Percentiles rank a stretch among this genome's conserved stretches.
phyloP scores from a whole-genome alignment of 1,140 invertebrate species.

The Drosophila orena region DNA sequence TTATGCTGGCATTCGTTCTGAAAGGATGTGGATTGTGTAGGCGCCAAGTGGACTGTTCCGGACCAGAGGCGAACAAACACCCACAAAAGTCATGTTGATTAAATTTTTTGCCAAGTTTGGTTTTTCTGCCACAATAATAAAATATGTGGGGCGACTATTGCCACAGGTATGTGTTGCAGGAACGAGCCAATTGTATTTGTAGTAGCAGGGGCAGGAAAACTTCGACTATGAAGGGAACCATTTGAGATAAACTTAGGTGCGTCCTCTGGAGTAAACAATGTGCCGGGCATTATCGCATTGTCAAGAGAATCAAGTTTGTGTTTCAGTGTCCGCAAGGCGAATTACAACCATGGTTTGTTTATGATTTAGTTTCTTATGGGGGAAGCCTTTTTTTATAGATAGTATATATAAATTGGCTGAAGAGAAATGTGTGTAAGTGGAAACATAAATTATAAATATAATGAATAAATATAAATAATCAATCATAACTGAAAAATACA shows the following conservation, averaged over 20 bases:
- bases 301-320: conserved; percentile 45
- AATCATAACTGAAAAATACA: neutral
- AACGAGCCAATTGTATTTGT: conserved; percentile 30
- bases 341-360: conserved; percentile 5
- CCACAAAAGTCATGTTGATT: conserved; percentile 63
- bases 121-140: conserved; percentile 28
- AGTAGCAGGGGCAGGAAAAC: neutral
- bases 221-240: conserved; percentile 43
- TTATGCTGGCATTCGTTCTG: conserved; percentile 10
- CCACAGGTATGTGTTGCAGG: conserved; percentile 1
- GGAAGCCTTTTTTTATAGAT: neutral
- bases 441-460: no score
- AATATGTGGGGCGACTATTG: conserved; percentile 14
- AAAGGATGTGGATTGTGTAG: conserved; percentile 2
- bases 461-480: no score
- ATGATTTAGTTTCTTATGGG: no score
- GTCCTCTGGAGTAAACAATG: conserved; percentile 44
- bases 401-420: neutral
- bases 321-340: conserved; percentile 6
- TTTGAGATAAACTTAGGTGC: conserved; percentile 52
- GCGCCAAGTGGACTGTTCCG: conserved; percentile 1
- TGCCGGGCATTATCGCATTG: conserved; percentile 54
- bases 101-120: conserved; percentile 33
- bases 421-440: neutral
- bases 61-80: neutral